Evolutionary conservation across 2,888 invertebrate genomes (phyloP).

Genomic region (Drosophila anomalipes): DNA sequence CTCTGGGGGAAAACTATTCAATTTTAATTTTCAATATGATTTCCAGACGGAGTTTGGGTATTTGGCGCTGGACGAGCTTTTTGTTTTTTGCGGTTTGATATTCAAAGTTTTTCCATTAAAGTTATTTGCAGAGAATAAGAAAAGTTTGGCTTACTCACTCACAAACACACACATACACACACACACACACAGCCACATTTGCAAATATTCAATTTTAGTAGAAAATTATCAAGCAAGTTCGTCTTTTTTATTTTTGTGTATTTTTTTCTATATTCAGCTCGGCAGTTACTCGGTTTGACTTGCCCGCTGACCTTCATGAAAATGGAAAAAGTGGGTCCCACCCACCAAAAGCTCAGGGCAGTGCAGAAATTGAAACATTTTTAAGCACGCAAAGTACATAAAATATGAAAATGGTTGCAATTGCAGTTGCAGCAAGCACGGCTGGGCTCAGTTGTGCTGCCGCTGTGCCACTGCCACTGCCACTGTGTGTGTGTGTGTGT

Average conservation of each 20-base stretch:
- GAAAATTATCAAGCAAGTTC: constrained; percentile 74
- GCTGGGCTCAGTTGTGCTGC: constrained; percentile 37
- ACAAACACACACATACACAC: constrained; percentile 21
- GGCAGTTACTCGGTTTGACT: constrained; percentile 36
- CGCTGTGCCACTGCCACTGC: constrained; percentile 21
- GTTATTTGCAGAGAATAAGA: constrained; percentile 77
- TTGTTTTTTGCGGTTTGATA: constrained; percentile 73
- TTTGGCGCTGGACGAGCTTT: constrained; percentile 36
- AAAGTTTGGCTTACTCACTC: constrained; percentile 61
- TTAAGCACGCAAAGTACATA: constrained; percentile 78
- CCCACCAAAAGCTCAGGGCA: constrained; percentile 15
- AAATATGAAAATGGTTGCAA: constrained; percentile 70
- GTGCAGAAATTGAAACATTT: constrained; percentile 61
- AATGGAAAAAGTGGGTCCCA: constrained; percentile 46
- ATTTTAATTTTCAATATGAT: constrained; percentile 75
- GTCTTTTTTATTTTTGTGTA: constrained; percentile 6
- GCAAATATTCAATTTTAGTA: constrained; percentile 77
- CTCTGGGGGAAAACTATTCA: constrained; percentile 57
- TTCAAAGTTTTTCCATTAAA: constrained; percentile 81
- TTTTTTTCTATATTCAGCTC: constrained; percentile 25
- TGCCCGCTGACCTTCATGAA: constrained; percentile 66
- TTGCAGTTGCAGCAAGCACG: constrained; percentile 36
- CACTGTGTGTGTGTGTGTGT: background rate
- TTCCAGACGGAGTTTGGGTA: constrained; percentile 29
- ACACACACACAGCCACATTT: constrained; percentile 47